A percentile compares a stretch with the other conserved stretches of the same genome.
These are phyloP conservation scores for Sarotherodon lohbergeri DNA, from an alignment of 2,113 vertebrate species.

Conservation along the genomic window DNA sequence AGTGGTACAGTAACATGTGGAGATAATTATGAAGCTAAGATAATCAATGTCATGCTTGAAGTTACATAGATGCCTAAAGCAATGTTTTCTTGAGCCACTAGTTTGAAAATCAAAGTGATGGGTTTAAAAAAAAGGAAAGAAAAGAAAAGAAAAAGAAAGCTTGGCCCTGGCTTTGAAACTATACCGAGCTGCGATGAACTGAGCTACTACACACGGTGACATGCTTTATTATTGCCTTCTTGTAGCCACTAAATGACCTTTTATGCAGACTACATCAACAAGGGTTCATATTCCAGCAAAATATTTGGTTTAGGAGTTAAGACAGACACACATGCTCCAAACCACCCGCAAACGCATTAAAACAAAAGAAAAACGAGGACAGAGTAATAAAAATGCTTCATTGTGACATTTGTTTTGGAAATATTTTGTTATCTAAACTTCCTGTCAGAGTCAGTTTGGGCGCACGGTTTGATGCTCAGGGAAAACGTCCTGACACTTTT, in stretches of 20 bases:
- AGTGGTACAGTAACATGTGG: conserved; percentile 62
- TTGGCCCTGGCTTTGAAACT: not conserved
- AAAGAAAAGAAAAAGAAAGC: not conserved
- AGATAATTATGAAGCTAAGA: conserved; percentile 64
- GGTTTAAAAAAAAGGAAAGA: not conserved
- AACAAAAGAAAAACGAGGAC: not conserved
- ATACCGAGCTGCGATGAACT: not conserved
- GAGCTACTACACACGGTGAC: conserved; percentile 3
- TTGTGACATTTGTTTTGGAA: conserved; percentile 20
- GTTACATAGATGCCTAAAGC: conserved; percentile 40
- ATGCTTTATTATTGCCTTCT: conserved; percentile 32
- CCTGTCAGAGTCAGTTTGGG: not conserved
- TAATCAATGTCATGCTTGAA: conserved; percentile 64
- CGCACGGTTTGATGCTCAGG: not conserved
- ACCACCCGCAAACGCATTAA: conserved; percentile 3
- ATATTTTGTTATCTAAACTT: conserved; percentile 6
- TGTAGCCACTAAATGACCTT: conserved; percentile 27
- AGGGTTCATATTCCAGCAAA: conserved; percentile 38
- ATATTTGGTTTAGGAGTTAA: conserved; percentile 42
- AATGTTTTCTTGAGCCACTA: conserved; percentile 28
- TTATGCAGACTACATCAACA: conserved; percentile 20
- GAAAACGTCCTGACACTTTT: not conserved
- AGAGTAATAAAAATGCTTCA: conserved; percentile 14
- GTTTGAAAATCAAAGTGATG: conserved; percentile 53
- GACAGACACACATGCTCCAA: conserved; percentile 11